Evolutionary conservation across 2,888 invertebrate species (phyloP), one percentile per base, ranked within the genome.

Genomic region (Eupithecia tripunctaria): DNA sequence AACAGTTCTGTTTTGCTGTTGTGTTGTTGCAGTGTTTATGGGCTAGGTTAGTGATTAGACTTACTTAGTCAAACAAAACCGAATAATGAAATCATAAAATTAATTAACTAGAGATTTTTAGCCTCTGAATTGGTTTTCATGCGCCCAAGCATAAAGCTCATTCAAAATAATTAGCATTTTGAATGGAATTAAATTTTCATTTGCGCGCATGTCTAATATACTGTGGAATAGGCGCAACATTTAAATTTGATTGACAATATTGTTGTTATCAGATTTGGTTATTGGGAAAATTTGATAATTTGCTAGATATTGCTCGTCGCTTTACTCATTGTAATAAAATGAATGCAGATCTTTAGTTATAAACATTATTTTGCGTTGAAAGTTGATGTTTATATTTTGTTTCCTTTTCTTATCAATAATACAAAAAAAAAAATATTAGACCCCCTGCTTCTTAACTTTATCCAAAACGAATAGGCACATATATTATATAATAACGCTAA

Each of bases 1-100:
- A 79, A 76, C 75, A 86, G 86, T 87, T 86, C 84, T 75, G 85
- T 86, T 87, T 8, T 51, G 8, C 10, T 47, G n/a, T 86, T 86
- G 86, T 86, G 87, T 82, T 66, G 63, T 68, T 47, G 36, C 60
- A 25, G 21, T 14, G 59, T 43, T n/a, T 63, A 32, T 36, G 29
- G 60, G 15, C 18, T 62, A 27, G 25, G 59, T n/a, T 63, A 36
- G 63, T 63, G 36, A 36, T 36, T 36, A 63, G 63, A 18, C 18
- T 3, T n/a, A 36, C 36, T 8, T 36, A 63, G n/a, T 1, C n/a
- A 29, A 21, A 5, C n/a, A 29, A 21, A 29, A 60, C 56, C 10
- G 29, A 29, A 10, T 29, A 60, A 29, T 29, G 29, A 18, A 29
- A 60, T 29, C 18, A 29, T 21, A 29, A 29, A 15, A 56, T 1